phyloP scores from a whole-genome alignment of 2,113 vertebrate genomes.

The Raphicerus campestris region DNA sequence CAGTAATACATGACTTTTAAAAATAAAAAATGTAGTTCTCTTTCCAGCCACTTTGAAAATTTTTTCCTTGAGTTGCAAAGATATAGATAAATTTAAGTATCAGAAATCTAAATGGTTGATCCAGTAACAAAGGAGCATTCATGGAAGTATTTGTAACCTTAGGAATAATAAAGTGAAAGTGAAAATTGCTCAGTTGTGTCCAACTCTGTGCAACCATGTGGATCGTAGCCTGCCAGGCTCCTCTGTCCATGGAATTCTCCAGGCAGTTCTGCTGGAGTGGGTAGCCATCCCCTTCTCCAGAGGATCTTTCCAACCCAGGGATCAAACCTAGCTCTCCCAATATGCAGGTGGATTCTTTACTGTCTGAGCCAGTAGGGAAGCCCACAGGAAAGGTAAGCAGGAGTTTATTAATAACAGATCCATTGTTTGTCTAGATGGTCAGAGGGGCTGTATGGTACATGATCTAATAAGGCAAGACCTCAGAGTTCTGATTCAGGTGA shows the following conservation, averaged over 20 bases:
- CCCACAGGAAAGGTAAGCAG: background rate
- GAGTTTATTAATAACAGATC: background rate
- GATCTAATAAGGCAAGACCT: background rate
- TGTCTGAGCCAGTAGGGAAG: background rate
- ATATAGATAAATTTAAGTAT: background rate
- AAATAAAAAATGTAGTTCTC: background rate
- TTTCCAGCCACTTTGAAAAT: background rate
- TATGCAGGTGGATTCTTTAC: background rate
- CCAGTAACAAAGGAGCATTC: background rate
- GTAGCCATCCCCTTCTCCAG: background rate
- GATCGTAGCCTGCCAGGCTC: background rate
- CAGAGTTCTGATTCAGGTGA: background rate
- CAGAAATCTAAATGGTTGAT: background rate
- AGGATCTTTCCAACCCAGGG: background rate
- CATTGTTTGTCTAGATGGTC: background rate
- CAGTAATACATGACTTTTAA: background rate
- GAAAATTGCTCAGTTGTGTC: background rate
- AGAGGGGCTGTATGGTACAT: background rate
- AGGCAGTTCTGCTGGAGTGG: background rate
- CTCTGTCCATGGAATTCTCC: background rate
- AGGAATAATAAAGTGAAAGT: background rate
- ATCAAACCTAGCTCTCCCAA: background rate
- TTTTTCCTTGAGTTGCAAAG: constrained; percentile 31
- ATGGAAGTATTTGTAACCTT: background rate
- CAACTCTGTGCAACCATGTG: background rate